Conservation (phyloP, 2,888 invertebrate genomes). For the Drosophila longiperda region DNA sequence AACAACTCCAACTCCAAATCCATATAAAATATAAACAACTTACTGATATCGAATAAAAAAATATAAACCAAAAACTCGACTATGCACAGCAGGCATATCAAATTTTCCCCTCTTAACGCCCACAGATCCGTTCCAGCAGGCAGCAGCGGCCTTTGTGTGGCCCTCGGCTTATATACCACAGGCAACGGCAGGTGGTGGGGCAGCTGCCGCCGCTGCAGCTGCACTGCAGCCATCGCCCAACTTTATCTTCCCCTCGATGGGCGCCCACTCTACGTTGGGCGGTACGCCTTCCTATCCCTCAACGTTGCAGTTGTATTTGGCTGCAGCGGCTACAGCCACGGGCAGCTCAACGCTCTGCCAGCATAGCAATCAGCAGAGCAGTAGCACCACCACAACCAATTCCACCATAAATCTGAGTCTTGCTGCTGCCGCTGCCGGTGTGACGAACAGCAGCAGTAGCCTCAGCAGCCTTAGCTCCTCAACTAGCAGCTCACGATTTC, state of each 20-base stretch:
- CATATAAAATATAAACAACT: conserved; percentile 32
- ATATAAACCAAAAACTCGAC: conserved; percentile 21
- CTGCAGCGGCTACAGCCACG: conserved; percentile 81
- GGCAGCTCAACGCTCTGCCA: conserved; percentile 86
- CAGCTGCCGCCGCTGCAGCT: conserved; percentile 63
- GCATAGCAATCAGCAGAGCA: conserved; percentile 86
- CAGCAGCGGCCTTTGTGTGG: conserved; percentile 83
- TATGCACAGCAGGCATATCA: conserved; percentile 83
- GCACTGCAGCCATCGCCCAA: conserved; percentile 81
- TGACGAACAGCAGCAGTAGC: conserved; percentile 73
- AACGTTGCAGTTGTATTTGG: conserved; percentile 87
- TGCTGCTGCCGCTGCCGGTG: conserved; percentile 66
- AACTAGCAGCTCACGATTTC: conserved; percentile 77
- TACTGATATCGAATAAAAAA: conserved; percentile 45
- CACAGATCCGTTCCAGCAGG: conserved; percentile 84
- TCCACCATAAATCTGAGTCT: conserved; percentile 81
- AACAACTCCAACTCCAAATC: conserved; percentile 41
- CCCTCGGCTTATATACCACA: conserved; percentile 83
- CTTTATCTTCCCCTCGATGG: conserved; percentile 83
- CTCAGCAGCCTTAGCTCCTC: conserved; percentile 61
- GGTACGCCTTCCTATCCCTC: conserved; percentile 83
- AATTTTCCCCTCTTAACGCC: conserved; percentile 84
- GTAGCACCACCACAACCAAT: conserved; percentile 74
- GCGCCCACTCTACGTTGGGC: conserved; percentile 75
- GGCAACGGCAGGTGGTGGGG: conserved; percentile 56